Conservation (phyloP, 2,888 invertebrate species). For the Cosmopolites sordidus region DNA sequence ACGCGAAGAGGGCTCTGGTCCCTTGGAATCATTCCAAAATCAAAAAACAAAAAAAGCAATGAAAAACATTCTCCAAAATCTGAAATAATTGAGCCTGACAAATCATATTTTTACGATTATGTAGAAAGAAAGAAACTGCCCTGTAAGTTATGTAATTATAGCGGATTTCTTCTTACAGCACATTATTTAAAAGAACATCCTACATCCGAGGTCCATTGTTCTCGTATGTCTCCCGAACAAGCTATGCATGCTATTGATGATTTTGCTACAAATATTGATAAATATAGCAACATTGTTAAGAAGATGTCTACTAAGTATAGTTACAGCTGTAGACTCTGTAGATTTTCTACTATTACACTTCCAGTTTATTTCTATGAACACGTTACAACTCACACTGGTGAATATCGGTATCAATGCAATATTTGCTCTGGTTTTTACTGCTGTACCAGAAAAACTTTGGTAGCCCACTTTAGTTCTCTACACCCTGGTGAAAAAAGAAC, state of each 20-base stretch:
- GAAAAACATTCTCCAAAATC: constrained; percentile 4
- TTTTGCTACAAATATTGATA: constrained; percentile 31
- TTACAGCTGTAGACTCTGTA: constrained; percentile 45
- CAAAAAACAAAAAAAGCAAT: constrained; percentile 28
- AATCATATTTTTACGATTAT: constrained; percentile 32
- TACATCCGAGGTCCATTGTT: constrained; percentile 60
- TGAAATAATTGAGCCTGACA: constrained; percentile 28
- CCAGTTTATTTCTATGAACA: constrained; percentile 64
- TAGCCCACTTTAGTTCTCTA: constrained; percentile 32
- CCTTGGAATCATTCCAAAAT: constrained; percentile 30
- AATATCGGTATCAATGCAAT: constrained; percentile 64
- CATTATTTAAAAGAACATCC: constrained; percentile 65
- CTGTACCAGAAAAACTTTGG: constrained; percentile 36
- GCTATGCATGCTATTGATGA: constrained; percentile 57
- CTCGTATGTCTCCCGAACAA: constrained; percentile 54
- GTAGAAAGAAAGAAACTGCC: constrained; percentile 31
- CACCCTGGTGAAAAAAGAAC: constrained; percentile 32
- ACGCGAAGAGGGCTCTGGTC: constrained; percentile 48
- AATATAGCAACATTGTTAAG: constrained; percentile 25
- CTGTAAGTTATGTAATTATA: constrained; percentile 60
- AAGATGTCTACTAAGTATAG: constrained; percentile 22
- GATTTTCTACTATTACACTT: constrained; percentile 26
- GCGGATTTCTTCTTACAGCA: constrained; percentile 58
- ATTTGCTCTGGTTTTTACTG: constrained; percentile 53
- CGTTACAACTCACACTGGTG: constrained; percentile 72